A percentile compares a stretch with the other conserved stretches of the same genome.
phyloP scores from a whole-genome alignment of 1,140 invertebrate species.

The Elymnias hypermnestra region DNA sequence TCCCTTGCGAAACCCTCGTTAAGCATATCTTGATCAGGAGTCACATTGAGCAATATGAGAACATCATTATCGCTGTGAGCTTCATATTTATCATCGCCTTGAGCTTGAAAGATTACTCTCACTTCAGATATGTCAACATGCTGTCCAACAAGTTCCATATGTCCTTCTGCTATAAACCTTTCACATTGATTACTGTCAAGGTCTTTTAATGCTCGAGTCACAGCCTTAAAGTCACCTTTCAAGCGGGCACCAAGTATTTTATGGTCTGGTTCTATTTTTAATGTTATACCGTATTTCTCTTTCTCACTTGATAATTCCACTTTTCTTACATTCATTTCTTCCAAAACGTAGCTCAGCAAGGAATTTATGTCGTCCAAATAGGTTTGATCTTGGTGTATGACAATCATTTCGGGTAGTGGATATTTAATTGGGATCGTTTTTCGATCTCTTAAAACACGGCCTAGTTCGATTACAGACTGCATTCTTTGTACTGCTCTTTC shows the following conservation, averaged over 20 bases:
- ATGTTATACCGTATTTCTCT: slow-evolving; percentile 92
- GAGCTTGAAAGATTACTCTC: slow-evolving; percentile 88
- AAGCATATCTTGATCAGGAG: slow-evolving; percentile 91
- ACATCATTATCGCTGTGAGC: slow-evolving; percentile 93
- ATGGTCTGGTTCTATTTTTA: slow-evolving; percentile 96
- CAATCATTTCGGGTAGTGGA: slow-evolving; percentile 95
- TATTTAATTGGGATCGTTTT: slow-evolving; percentile 97
- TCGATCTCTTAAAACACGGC: slow-evolving; percentile 93
- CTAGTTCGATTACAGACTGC: slow-evolving; percentile 97
- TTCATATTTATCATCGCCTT: slow-evolving; percentile 85
- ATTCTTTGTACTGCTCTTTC: slow-evolving; percentile 94
- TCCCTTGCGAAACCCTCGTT: slow-evolving; percentile 96
- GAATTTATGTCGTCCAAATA: slow-evolving; percentile 89
- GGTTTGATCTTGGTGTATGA: slow-evolving; percentile 91
- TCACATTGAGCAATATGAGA: slow-evolving; percentile 86
- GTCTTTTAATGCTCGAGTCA: slow-evolving; percentile 88
- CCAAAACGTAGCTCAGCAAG: slow-evolving; percentile 91
- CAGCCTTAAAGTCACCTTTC: slow-evolving; percentile 92
- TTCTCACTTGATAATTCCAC: slow-evolving; percentile 95
- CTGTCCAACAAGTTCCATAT: slow-evolving; percentile 85
- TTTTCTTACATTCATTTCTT: slow-evolving; percentile 95
- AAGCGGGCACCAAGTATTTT: slow-evolving; percentile 88
- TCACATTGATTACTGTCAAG: slow-evolving; percentile 89
- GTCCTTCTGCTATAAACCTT: slow-evolving; percentile 83
- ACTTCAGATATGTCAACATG: slow-evolving; percentile 88